Evolutionary conservation across 2,113 vertebrate genomes (phyloP).

Genomic region (Eclectus roratus): DNA sequence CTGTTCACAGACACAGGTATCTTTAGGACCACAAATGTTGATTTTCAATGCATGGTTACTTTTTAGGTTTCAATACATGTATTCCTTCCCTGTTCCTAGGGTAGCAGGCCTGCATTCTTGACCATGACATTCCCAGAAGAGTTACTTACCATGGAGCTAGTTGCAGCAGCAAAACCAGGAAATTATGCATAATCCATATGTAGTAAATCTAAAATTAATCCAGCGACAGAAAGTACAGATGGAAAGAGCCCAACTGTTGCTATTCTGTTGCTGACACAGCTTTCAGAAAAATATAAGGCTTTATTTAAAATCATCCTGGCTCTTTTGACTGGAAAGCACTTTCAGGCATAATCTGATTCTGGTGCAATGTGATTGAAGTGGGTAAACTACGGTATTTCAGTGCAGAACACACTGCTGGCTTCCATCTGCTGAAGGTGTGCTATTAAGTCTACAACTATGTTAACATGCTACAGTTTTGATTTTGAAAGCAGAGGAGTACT

Average conservation of each 20-base stretch:
- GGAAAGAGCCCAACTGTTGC: not conserved
- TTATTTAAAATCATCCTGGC: not conserved
- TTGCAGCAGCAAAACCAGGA: not conserved
- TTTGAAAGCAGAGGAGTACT: not conserved
- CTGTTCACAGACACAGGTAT: not conserved
- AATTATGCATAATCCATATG: not conserved
- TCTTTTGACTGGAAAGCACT: not conserved
- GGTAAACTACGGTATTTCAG: not conserved
- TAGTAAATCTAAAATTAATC: conserved; percentile 11
- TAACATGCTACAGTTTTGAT: not conserved
- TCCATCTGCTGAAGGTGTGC: not conserved
- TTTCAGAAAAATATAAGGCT: not conserved
- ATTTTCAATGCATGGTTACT: not conserved
- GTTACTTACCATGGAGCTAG: not conserved
- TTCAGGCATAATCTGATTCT: not conserved
- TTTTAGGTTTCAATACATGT: fast-evolving
- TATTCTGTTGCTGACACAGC: not conserved
- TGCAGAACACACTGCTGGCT: not conserved
- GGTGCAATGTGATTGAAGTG: not conserved
- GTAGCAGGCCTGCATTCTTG: not conserved
- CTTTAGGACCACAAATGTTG: fast-evolving
- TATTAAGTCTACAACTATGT: not conserved
- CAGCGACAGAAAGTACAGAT: not conserved
- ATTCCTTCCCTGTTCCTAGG: not conserved
- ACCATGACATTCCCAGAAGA: not conserved